Percentiles rank a stretch among this genome's conserved stretches.
These are phyloP conservation scores for Apocheima hispidaria DNA, from an alignment of 2,888 invertebrate species.

Conservation along the genomic window DNA sequence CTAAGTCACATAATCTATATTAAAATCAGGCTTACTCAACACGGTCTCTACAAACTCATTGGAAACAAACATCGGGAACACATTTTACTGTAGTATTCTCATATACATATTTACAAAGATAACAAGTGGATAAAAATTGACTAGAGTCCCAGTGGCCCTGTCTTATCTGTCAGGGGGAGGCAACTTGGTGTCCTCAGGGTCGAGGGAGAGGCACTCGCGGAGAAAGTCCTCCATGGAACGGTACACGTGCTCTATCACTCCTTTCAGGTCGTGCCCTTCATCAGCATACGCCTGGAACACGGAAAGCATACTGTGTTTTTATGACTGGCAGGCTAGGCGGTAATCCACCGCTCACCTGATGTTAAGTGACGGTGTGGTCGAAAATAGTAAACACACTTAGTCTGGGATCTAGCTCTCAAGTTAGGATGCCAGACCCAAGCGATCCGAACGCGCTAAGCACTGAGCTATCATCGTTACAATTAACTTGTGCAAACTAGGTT, in stretches of 20 bases:
- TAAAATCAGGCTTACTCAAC: slow-evolving; percentile 28
- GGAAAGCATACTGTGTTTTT: no score
- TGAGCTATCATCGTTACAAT: no score
- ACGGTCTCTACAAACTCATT: slow-evolving; percentile 32
- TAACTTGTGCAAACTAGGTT: no score
- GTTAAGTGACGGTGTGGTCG: no score
- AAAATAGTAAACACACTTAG: no score
- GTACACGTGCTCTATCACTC: slow-evolving; percentile 96
- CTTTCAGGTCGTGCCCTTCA: slow-evolving; percentile 94
- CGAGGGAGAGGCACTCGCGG: slow-evolving; percentile 95
- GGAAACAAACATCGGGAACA: slow-evolving; percentile 74
- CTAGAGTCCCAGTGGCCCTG: slow-evolving; percentile 32
- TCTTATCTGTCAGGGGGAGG: slow-evolving; percentile 86
- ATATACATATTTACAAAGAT: slow-evolving; percentile 83
- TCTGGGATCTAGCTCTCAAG: no score
- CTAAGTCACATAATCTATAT: slow-evolving; percentile 48
- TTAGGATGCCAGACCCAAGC: no score
- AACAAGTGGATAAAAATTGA: slow-evolving; percentile 61
- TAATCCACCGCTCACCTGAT: no score
- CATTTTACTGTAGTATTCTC: slow-evolving; percentile 80
- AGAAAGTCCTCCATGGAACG: slow-evolving; percentile 97
- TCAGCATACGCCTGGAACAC: slow-evolving; percentile 94
- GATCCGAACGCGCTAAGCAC: no score
- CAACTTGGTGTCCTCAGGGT: slow-evolving; percentile 90
- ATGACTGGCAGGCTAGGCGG: no score